Conservation (phyloP, 2,888 invertebrate species). For the Philereme vetulata region DNA sequence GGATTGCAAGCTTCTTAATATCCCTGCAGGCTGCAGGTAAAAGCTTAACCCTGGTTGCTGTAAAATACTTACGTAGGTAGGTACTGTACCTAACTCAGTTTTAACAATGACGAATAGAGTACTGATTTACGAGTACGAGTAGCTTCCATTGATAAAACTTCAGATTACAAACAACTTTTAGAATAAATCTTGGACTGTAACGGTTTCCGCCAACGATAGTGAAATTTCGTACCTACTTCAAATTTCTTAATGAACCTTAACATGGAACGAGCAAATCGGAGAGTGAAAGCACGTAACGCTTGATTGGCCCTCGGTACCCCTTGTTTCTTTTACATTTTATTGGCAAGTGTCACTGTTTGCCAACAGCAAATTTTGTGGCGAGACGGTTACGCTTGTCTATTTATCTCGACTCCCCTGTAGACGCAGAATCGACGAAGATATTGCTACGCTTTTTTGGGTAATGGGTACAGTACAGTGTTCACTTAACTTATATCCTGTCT, state of each 20-base stretch:
- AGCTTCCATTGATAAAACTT: too few species aligned
- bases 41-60: too few species aligned
- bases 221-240: slow-evolving; percentile 24
- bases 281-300: slow-evolving; percentile 75
- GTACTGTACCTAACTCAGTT: too few species aligned
- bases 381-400: slow-evolving; percentile 52
- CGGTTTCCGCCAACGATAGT: slow-evolving; percentile 9
- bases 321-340: slow-evolving; percentile 57
- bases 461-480: too few species aligned
- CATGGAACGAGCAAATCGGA: slow-evolving; percentile 51
- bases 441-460: too few species aligned
- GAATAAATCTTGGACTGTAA: background rate
- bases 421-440: too few species aligned
- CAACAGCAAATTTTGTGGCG: slow-evolving; percentile 51
- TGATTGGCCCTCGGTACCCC: slow-evolving; percentile 62
- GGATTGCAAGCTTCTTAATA: too few species aligned
- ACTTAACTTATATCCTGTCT: too few species aligned
- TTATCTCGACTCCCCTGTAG: slow-evolving; percentile 39
- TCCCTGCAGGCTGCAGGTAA: too few species aligned
- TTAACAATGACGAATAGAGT: too few species aligned
- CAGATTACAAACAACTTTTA: background rate
- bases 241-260: slow-evolving; percentile 50
- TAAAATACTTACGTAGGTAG: too few species aligned
- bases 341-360: slow-evolving; percentile 61
- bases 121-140: too few species aligned